Conservation (phyloP, 2,113 vertebrate species). For the Sarotherodon lohbergeri region DNA sequence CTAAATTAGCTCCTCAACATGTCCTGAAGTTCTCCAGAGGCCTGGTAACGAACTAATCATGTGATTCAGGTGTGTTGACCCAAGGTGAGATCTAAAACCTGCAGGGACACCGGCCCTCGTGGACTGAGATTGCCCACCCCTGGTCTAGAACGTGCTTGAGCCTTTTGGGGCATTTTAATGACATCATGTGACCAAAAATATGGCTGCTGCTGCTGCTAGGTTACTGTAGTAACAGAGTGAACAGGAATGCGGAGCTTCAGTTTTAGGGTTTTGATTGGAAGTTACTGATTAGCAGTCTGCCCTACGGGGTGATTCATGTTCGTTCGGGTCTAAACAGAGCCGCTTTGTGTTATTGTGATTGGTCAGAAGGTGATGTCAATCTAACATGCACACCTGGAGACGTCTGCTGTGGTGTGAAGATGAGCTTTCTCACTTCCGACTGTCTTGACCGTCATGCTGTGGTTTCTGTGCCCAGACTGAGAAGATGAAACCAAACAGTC, state of each 20-base stretch:
- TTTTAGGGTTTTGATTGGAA: background rate
- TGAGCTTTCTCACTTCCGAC: no score
- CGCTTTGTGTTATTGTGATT: background rate
- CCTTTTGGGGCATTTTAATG: background rate
- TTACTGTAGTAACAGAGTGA: background rate
- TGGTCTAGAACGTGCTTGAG: background rate
- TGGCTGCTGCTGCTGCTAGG: background rate
- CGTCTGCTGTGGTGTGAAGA: no score
- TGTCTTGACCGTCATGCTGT: no score
- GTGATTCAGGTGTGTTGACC: no score
- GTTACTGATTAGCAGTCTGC: background rate
- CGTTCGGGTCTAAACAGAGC: background rate
- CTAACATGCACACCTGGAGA: background rate
- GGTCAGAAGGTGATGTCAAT: background rate
- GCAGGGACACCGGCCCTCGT: no score
- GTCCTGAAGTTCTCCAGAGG: no score
- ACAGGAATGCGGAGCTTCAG: background rate
- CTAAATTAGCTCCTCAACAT: no score
- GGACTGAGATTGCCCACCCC: no score
- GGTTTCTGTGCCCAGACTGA: background rate
- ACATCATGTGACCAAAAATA: background rate
- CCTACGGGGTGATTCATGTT: background rate
- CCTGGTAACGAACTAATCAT: no score
- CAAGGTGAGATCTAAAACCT: no score
- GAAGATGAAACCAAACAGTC: background rate